A percentile compares a stretch with the other conserved stretches of the same genome.
phyloP scores from a whole-genome alignment of 2,888 invertebrate species.

The Dynastes tityus region DNA sequence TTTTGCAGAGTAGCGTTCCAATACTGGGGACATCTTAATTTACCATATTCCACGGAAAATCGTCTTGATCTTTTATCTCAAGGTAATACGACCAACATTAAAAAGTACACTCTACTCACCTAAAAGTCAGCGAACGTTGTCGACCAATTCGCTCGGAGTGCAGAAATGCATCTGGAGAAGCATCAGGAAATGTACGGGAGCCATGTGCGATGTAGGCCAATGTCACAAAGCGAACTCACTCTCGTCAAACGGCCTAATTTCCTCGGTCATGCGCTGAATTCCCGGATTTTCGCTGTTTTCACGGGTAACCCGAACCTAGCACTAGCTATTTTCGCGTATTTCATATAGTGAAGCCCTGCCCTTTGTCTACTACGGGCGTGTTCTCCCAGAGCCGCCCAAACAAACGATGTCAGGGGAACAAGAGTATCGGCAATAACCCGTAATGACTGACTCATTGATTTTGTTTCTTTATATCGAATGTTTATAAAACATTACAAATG shows the following conservation, averaged over 20 bases:
- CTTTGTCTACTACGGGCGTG: slow-evolving; percentile 9
- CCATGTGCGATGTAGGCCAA: slow-evolving; percentile 52
- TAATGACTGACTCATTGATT: neutral
- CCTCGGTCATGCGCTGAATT: slow-evolving; percentile 48
- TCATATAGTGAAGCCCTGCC: slow-evolving; percentile 18
- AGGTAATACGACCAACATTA: neutral
- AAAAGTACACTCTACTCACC: slow-evolving; percentile 46
- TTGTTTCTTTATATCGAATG: neutral
- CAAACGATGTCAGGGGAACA: neutral
- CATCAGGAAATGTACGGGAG: slow-evolving; percentile 49
- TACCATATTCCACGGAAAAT: neutral
- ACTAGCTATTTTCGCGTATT: slow-evolving; percentile 26
- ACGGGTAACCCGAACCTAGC: slow-evolving; percentile 41
- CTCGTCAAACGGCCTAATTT: slow-evolving; percentile 51
- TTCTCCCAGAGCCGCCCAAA: neutral
- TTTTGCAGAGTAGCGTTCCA: neutral
- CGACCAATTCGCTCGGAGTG: slow-evolving; percentile 42
- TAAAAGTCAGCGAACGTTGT: slow-evolving; percentile 38
- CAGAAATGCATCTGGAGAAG: slow-evolving; percentile 50
- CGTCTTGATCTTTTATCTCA: neutral
- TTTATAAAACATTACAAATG: neutral
- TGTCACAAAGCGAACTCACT: slow-evolving; percentile 53
- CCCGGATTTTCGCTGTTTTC: slow-evolving; percentile 49
- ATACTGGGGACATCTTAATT: slow-evolving; percentile 15
- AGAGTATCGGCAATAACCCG: neutral